Base-by-base conservation (phyloP, 2,888 invertebrate genomes). In the Chrysolina americana region DNA sequence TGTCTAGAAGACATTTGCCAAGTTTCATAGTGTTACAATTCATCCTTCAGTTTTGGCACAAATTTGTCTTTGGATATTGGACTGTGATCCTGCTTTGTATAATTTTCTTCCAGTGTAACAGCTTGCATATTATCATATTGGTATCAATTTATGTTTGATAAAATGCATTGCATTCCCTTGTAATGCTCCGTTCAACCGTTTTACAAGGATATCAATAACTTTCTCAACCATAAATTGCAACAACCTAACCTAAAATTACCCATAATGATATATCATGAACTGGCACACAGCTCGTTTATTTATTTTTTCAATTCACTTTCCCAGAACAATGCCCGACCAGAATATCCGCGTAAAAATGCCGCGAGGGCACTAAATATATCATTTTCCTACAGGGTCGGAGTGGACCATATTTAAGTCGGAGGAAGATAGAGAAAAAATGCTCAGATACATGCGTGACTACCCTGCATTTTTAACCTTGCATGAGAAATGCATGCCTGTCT, bases 121-220 rank as follows among this genome's bases (percentile, higher is more conserved):
- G 15, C 15, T 17, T 11, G 59, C 23, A 59, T 59, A 68, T 68
- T 68, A 50, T 68, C 10, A 50, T 68, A 56, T 68, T 53, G 15
- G n/a, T 68, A 68, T 56, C 68, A 68, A 68, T 68, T 68, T 68
- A 68, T 68, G 53, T 36, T 50, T 53, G 68, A 21, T 53, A 36
- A 28, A n/a, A 59, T 28, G 36, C n/a, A 59, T 28, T 59, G 15
- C 15, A 59, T 28, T 59, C 59, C 15, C 17, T 59, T 59, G 59
- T 59, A 59, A 59, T 36, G 36, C 59, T 6, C 28, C n/a, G 23
- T 59, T 59, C 59, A 59, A 59, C 59, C 28, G 59, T 17, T 28
- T 28, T 59, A 59, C 59, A 59, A 59, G 59, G 59, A 28, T 59
- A 59, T 59, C 59, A 59, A 59, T 59, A 59, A 59, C 59, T 28